phyloP scores from a whole-genome alignment of 2,888 invertebrate species.

The Pedicia rivosa region DNA sequence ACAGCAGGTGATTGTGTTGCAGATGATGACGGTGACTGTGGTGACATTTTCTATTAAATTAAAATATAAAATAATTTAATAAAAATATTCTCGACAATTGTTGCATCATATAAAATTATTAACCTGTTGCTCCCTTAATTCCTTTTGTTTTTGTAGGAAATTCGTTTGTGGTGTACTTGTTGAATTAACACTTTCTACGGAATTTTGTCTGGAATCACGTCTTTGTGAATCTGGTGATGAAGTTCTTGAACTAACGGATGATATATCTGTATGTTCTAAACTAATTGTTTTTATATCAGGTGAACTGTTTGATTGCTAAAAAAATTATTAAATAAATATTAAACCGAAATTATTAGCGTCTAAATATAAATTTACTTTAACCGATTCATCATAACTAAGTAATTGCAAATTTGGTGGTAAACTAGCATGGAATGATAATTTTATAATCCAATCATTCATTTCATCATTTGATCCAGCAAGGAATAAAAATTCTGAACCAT shows the following conservation, averaged over 20 bases:
- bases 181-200: conserved; percentile 23
- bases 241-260: conserved; percentile 37
- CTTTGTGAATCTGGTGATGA: conserved; percentile 37
- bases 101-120: conserved; percentile 8
- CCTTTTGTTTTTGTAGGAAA: conserved; percentile 34
- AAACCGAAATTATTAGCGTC: conserved; percentile 3
- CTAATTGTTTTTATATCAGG: conserved; percentile 27
- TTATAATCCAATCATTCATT: conserved; percentile 81
- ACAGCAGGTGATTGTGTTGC: not conserved
- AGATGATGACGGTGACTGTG: conserved; percentile 22
- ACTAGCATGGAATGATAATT: conserved; percentile 83
- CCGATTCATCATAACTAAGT: conserved; percentile 59
- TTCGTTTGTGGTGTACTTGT: conserved; percentile 35
- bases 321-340: not conserved
- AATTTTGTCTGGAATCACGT: conserved; percentile 22
- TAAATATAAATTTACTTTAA: conserved; percentile 37
- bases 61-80: conserved; percentile 1
- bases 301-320: conserved; percentile 28
- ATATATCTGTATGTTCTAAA: conserved; percentile 28
- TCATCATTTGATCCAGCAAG: conserved; percentile 54
- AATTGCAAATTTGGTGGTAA: conserved; percentile 81
- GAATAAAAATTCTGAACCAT: conserved; percentile 89
- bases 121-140: conserved; percentile 25
- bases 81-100: not conserved
- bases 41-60: conserved; percentile 9